Evolutionary conservation across 2,888 invertebrate species (phyloP).

Genomic region (Tetropium fuscum): DNA sequence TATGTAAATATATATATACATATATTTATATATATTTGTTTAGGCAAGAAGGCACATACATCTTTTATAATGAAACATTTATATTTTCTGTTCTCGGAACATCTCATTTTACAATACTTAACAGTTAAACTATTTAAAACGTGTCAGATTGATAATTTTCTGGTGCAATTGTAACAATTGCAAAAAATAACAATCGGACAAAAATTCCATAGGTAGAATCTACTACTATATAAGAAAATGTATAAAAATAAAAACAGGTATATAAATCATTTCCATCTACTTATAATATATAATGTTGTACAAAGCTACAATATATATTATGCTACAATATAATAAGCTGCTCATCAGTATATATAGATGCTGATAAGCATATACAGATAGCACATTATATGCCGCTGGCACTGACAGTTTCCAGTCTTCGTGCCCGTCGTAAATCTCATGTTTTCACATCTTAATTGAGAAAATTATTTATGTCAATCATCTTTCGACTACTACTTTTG

Average conservation of each 20-base stretch:
- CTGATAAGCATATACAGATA: constrained; percentile 11
- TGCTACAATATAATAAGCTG: too few relatives aligned
- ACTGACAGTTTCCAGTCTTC: constrained; percentile 1
- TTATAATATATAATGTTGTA: constrained; percentile 20
- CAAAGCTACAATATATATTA: too few relatives aligned
- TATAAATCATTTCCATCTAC: constrained; percentile 28
- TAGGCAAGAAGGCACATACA: constrained; percentile 3
- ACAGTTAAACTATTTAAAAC: too few relatives aligned
- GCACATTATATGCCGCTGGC: neutral
- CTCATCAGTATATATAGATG: too few relatives aligned
- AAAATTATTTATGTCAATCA: too few relatives aligned
- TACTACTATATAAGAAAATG: constrained; percentile 29
- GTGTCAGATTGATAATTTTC: constrained; percentile 14
- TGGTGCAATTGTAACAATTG: constrained; percentile 35
- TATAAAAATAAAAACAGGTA: constrained; percentile 35
- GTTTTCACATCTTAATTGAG: too few relatives aligned
- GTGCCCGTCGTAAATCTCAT: too few relatives aligned
- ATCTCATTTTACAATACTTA: too few relatives aligned
- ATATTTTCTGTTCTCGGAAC: too few relatives aligned
- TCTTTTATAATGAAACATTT: constrained; percentile 18
- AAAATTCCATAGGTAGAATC: constrained; percentile 25
- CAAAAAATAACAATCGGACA: constrained; percentile 29
- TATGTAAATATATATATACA: constrained; percentile 13
- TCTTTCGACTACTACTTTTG: too few relatives aligned
- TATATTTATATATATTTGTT: too few relatives aligned